Conservation (phyloP, 2,113 vertebrate species). For the Felis chaus region DNA sequence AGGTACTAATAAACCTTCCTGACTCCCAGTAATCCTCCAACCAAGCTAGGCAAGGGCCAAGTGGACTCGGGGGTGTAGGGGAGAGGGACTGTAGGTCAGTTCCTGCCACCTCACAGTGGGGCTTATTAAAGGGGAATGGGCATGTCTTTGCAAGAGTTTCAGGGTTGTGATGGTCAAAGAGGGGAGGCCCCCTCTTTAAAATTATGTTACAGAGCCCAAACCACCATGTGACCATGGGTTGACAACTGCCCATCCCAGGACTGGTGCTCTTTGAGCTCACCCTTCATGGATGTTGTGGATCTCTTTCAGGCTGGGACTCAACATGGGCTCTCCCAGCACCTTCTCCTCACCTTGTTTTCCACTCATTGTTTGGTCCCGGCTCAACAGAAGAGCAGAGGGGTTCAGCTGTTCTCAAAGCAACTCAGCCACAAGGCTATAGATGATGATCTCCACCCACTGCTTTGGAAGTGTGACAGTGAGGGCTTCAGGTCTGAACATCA, state of each 20-base stretch:
- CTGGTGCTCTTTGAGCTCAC: not conserved
- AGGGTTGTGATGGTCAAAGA: not conserved
- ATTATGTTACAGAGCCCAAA: not conserved
- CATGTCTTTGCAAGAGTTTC: not conserved
- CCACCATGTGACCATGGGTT: too few species aligned
- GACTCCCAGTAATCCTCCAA: not conserved
- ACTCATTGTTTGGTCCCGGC: not conserved
- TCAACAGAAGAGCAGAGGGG: not conserved
- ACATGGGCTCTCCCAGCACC: not conserved
- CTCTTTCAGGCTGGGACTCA: too few species aligned
- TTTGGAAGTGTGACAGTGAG: not conserved
- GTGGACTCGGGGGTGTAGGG: not conserved
- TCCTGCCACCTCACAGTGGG: not conserved
- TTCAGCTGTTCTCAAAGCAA: not conserved
- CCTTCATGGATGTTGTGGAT: not conserved
- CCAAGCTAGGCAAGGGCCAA: not conserved
- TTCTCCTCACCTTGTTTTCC: not conserved
- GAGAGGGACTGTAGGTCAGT: not conserved
- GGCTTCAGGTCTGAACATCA: not conserved
- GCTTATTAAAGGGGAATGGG: not conserved
- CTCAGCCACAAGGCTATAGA: not conserved
- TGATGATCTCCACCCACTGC: not conserved
- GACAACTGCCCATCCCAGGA: not conserved
- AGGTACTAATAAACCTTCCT: not conserved
- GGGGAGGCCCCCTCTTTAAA: not conserved